A percentile compares a stretch with the other conserved stretches of the same genome.
phyloP scores from a whole-genome alignment of 2,888 invertebrate genomes.

The Nyleta sp. region DNA sequence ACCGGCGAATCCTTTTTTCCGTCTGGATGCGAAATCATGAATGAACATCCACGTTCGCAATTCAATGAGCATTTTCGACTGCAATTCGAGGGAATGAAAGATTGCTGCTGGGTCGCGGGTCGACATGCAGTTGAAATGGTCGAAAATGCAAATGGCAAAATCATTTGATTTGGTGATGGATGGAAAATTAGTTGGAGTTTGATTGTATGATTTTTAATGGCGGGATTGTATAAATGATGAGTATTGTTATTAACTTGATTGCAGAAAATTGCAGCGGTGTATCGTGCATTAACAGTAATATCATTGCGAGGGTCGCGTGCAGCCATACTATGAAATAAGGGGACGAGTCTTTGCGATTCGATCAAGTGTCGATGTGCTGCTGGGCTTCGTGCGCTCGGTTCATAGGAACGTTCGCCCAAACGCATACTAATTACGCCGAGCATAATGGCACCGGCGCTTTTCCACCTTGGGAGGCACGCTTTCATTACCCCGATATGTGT shows the following conservation, averaged over 20 bases:
- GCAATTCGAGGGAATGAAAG: too few species aligned
- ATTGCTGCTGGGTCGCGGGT: too few species aligned
- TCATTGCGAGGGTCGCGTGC: constrained; percentile 52
- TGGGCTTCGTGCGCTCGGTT: constrained; percentile 52
- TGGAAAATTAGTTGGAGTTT: too few species aligned
- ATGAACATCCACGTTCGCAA: constrained; percentile 9
- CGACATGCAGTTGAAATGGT: too few species aligned
- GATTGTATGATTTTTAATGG: too few species aligned
- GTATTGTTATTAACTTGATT: constrained; percentile 58
- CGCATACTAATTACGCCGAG: constrained; percentile 51
- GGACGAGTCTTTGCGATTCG: constrained; percentile 58
- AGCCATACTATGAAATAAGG: constrained; percentile 45
- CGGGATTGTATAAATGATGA: too few species aligned
- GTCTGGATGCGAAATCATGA: constrained; percentile 8
- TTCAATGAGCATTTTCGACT: background rate
- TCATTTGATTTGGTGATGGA: too few species aligned
- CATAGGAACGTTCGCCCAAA: constrained; percentile 48
- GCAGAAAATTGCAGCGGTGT: constrained; percentile 56
- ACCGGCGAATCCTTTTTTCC: constrained; percentile 6
- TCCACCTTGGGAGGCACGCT: constrained; percentile 9
- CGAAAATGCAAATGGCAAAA: too few species aligned
- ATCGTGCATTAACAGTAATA: constrained; percentile 61
- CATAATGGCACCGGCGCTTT: constrained; percentile 38
- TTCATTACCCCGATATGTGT: constrained; percentile 16
- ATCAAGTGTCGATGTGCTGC: constrained; percentile 60